Percentiles rank a stretch among this genome's conserved stretches.
Conservation (phyloP, 2,113 vertebrate genomes). For the Turdus rufiventris region DNA sequence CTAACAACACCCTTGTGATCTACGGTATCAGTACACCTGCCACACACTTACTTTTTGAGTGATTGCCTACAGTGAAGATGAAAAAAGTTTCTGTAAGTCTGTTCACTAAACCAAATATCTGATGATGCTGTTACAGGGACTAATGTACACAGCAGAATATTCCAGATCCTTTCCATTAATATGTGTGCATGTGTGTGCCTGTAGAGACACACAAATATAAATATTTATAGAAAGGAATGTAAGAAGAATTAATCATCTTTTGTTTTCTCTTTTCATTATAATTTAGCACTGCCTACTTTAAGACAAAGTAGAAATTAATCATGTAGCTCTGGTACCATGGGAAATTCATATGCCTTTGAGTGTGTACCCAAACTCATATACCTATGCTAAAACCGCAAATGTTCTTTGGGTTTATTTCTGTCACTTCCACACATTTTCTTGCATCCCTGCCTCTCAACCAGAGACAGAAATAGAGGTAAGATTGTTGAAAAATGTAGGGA, state of each 20-base stretch:
- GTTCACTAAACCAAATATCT: neutral
- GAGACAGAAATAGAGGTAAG: neutral
- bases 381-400: neutral
- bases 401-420: neutral
- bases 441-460: neutral
- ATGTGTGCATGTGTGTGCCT: neutral
- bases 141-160: neutral
- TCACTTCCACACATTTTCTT: neutral
- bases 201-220: neutral
- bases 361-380: neutral
- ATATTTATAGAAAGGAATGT: neutral
- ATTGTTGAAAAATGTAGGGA: neutral
- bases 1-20: neutral
- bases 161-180: neutral
- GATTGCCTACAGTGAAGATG: neutral
- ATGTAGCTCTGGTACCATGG: neutral
- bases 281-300: neutral
- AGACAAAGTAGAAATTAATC: neutral
- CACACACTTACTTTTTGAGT: neutral
- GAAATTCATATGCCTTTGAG: neutral
- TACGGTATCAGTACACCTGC: neutral
- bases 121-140: neutral
- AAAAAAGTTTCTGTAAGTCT: neutral
- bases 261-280: neutral
- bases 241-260: neutral